Conservation (phyloP, 2,113 vertebrate genomes). For the Grallaria varia region DNA sequence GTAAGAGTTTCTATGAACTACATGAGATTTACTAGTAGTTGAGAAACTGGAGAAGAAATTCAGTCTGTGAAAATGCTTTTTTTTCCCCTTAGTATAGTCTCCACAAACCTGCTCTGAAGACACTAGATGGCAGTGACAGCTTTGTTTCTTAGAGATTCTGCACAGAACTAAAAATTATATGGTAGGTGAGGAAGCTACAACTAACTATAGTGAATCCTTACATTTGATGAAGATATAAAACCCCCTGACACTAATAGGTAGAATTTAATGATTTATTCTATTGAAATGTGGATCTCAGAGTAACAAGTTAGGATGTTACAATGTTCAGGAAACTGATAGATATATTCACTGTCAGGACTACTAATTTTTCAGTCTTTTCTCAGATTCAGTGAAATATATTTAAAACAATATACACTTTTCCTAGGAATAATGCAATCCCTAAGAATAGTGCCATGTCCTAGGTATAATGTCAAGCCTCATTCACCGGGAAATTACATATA, state of each 20-base stretch:
- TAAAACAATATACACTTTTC: background rate
- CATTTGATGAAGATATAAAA: background rate
- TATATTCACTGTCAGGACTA: background rate
- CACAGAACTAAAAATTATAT: background rate
- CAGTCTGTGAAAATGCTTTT: rapidly evolving
- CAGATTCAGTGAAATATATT: background rate
- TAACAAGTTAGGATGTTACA: background rate
- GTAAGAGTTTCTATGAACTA: background rate
- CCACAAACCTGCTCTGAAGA: background rate
- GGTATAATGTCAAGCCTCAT: background rate
- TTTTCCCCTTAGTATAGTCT: background rate
- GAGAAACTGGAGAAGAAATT: background rate
- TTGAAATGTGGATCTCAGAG: background rate
- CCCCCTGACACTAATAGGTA: rapidly evolving
- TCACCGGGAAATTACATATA: background rate
- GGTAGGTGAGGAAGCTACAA: background rate
- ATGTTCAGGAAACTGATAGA: background rate
- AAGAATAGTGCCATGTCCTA: background rate
- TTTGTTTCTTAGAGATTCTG: background rate
- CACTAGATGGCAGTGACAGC: slow-evolving; percentile 54
- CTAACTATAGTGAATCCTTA: background rate
- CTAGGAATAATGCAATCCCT: background rate
- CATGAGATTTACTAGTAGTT: background rate
- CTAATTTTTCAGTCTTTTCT: background rate
- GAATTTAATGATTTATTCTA: background rate